Conservation (phyloP, 2,888 invertebrate genomes). For the Mythimna ferrago region DNA sequence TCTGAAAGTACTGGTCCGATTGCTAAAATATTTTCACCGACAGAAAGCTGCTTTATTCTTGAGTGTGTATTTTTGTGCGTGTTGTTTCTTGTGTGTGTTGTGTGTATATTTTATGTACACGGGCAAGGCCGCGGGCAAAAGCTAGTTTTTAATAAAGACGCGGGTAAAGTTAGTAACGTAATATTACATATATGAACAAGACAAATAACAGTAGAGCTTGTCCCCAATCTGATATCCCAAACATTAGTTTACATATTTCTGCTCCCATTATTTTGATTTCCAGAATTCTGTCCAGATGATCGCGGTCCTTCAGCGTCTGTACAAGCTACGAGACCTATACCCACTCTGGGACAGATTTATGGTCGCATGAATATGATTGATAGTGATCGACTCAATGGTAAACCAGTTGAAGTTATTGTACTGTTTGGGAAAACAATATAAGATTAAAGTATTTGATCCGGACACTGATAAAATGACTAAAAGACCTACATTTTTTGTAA, state of each 20-base stretch:
- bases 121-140: too few species aligned
- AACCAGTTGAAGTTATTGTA: slow-evolving; percentile 47
- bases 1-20: too few species aligned
- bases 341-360: slow-evolving; percentile 75
- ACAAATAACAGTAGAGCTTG: neutral
- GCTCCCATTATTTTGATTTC: slow-evolving; percentile 42
- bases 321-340: slow-evolving; percentile 75
- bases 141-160: too few species aligned
- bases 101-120: too few species aligned
- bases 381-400: slow-evolving; percentile 72
- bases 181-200: neutral
- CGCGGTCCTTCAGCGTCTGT: slow-evolving; percentile 59
- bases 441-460: slow-evolving; percentile 3
- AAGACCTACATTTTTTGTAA: neutral
- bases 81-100: too few species aligned
- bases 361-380: slow-evolving; percentile 65
- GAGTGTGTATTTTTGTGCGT: too few species aligned
- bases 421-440: slow-evolving; percentile 1
- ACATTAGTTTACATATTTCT: slow-evolving; percentile 31
- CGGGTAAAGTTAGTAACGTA: neutral
- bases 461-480: neutral
- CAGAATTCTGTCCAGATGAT: slow-evolving; percentile 72
- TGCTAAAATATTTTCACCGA: too few species aligned
- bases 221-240: neutral
- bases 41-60: too few species aligned